Conservation (phyloP, 1,140 invertebrate genomes). For the Thaumetopoea pityocampa region DNA sequence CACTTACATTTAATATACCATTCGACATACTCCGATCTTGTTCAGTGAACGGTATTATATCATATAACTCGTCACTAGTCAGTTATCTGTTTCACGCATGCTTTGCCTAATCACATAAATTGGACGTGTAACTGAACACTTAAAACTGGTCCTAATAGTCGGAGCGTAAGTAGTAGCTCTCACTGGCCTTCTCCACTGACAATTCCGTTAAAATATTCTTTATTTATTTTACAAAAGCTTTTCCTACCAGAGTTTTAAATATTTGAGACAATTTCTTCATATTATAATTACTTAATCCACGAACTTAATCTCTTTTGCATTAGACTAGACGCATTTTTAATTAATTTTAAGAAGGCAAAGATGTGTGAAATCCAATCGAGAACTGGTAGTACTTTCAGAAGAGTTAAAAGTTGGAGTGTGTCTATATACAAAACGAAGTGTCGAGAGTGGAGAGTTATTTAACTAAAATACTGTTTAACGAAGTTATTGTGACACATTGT, state of each 20-base stretch:
- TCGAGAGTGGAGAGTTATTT: conserved; percentile 38
- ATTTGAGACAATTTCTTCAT: conserved; percentile 39
- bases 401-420: conserved; percentile 31
- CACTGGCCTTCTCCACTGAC: conserved; percentile 32
- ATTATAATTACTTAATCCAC: conserved; percentile 58
- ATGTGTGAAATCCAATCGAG: conserved; percentile 65
- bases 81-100: conserved; percentile 54
- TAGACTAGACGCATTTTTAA: conserved; percentile 72
- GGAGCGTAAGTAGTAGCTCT: conserved; percentile 30
- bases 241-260: conserved; percentile 36
- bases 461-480: conserved; percentile 67
- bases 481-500: conserved; percentile 53
- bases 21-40: not conserved
- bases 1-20: conserved; percentile 15
- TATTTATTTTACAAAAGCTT: conserved; percentile 35
- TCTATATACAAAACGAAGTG: conserved; percentile 54
- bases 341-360: conserved; percentile 73
- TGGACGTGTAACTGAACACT: conserved; percentile 73
- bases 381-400: too few species aligned
- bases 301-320: conserved; percentile 71
- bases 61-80: conserved; percentile 14
- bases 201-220: conserved; percentile 26
- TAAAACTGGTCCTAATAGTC: conserved; percentile 65
- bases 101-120: conserved; percentile 69
- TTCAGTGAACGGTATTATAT: conserved; percentile 1